Evolutionary conservation across 2,888 invertebrate genomes (phyloP), one percentile per base, ranked within the genome.

Genomic region (Agapetus fuscipes): DNA sequence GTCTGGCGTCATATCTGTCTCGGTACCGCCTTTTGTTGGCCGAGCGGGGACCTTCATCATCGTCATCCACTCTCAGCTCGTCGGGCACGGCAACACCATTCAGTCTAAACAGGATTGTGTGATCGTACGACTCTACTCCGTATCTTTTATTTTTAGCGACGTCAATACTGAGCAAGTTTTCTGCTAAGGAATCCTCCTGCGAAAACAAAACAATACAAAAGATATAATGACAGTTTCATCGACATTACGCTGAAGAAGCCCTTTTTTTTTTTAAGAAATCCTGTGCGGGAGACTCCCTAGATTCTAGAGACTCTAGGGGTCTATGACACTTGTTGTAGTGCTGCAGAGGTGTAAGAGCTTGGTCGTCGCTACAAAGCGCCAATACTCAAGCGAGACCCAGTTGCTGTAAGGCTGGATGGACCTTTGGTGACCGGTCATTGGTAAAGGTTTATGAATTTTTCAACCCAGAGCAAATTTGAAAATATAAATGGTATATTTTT

Each of bases 101-200:
- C 11, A 13, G 31, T 49, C 76, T 73, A 60, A 76, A 76, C 52
- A 72, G 74, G 50, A 75, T 60, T 26, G 75, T 74, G 57, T 79
- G 80, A 60, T 83, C 80, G 61, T 88, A 87, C 58, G 78, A 80
- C 61, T 88, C 87, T 34, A 86, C 81, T 56, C 80, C 64, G 74
- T 80, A 58, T 56, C 64, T 74, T 56, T 62, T 72, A 53, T 66
- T 76, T 60, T 62, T 63, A 2, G 79, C 76, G 7, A 89, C 86
- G 59, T 82, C 84, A 61, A 85, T 85, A 28, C 76, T 76, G 9
- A 78, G 76, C 64, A 90, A 73, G 51, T 84, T 80, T 56, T 87
- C 83, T 16, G 83, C 80, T 35, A 90, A 61, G 0, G 82, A 71
- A 50, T 88, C 87, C 56, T 89, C 88, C 64, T 87, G 78, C n/a